Conservation (phyloP, 2,113 vertebrate genomes). For the Spheniscus mendiculus region DNA sequence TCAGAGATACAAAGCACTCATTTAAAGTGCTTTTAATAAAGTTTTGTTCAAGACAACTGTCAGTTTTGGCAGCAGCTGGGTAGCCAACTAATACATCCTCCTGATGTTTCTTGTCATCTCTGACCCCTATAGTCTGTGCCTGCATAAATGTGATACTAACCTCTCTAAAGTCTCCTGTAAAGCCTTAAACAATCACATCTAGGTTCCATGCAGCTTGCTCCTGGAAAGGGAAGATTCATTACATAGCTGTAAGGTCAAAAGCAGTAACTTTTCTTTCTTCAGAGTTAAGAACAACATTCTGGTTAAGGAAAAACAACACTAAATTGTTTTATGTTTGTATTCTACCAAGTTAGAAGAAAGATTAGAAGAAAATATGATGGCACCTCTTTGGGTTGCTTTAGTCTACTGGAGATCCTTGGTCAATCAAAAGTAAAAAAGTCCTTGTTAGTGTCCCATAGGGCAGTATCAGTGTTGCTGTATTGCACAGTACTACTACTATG, state of each 20-base stretch:
- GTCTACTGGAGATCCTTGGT: neutral
- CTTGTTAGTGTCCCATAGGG: neutral
- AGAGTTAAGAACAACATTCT: neutral
- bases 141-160: neutral
- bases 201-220: neutral
- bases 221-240: neutral
- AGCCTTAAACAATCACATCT: neutral
- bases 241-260: neutral
- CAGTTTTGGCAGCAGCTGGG: neutral
- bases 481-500: neutral
- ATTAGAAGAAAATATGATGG: neutral
- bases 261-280: neutral
- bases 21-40: constrained; percentile 12
- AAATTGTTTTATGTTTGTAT: neutral
- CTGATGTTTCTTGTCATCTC: neutral
- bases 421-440: neutral
- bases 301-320: neutral
- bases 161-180: neutral
- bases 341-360: neutral
- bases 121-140: neutral
- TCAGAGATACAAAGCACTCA: neutral
- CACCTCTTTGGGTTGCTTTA: neutral
- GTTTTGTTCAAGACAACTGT: neutral
- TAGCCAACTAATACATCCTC: neutral
- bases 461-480: neutral